Conservation (phyloP, 1,140 invertebrate genomes). For the Megalopta genalis region DNA sequence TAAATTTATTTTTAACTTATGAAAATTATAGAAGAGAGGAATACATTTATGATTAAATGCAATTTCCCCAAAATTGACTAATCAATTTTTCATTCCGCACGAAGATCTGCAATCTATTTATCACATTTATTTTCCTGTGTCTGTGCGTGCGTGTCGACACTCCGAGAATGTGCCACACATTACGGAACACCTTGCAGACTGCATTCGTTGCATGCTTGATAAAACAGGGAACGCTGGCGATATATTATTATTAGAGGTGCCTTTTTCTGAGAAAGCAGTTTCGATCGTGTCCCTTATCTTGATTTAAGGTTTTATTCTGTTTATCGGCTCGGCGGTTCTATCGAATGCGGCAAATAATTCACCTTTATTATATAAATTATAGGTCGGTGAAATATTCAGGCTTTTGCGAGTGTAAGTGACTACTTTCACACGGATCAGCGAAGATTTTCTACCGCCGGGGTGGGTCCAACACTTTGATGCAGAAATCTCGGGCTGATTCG, state of each 20-base stretch:
- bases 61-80: no score
- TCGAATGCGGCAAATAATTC: not conserved
- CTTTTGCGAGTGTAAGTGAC: no score
- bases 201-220: constrained; percentile 33
- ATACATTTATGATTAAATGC: no score
- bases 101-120: no score
- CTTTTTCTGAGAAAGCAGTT: constrained; percentile 19
- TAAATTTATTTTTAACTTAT: no score
- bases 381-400: not conserved
- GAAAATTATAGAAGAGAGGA: no score
- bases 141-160: no score
- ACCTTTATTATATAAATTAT: constrained; percentile 17
- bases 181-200: not conserved
- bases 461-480: constrained; percentile 29
- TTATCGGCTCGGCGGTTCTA: not conserved
- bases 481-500: constrained; percentile 32
- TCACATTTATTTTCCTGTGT: no score
- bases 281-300: constrained; percentile 19
- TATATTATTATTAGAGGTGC: constrained; percentile 36
- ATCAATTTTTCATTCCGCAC: no score
- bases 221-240: constrained; percentile 1
- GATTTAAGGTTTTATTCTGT: constrained; percentile 1
- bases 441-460: constrained; percentile 15
- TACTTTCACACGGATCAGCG: not conserved
- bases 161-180: no score